Evolutionary conservation across 2,113 vertebrate genomes (phyloP).

Genomic region (Callopanchax toddi): DNA sequence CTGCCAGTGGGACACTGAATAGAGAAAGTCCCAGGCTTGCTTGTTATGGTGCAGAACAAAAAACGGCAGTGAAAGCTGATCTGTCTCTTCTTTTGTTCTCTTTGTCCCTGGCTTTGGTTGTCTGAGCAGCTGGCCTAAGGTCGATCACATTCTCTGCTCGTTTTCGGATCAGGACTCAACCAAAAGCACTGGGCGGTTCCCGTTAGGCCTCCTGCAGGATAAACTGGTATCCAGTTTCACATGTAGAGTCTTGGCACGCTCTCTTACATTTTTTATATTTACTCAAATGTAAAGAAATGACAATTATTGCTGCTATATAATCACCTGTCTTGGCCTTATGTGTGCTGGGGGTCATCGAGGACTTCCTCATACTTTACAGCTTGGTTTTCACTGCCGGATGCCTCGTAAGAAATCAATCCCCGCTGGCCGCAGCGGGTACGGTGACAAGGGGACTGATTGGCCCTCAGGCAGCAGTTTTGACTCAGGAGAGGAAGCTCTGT

Average conservation of each 20-base stretch:
- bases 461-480: constrained; percentile 13
- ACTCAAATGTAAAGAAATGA: too few species aligned
- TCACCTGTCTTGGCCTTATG: constrained; percentile 27
- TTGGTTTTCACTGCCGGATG: constrained; percentile 50
- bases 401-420: constrained; percentile 50
- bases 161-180: constrained; percentile 26
- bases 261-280: too few species aligned
- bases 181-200: constrained; percentile 26
- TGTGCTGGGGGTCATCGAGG: constrained; percentile 26
- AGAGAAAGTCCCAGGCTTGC: constrained; percentile 44
- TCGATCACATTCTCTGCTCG: constrained; percentile 30
- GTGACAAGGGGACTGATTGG: constrained; percentile 47
- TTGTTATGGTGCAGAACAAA: constrained; percentile 48
- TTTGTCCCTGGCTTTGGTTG: constrained; percentile 46
- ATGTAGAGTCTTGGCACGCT: constrained; percentile 18
- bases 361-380: constrained; percentile 43
- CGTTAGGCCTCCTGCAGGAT: constrained; percentile 13
- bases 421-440: constrained; percentile 26
- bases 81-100: constrained; percentile 60
- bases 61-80: constrained; percentile 66
- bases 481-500: not conserved
- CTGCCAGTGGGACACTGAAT: constrained; percentile 31
- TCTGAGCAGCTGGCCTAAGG: constrained; percentile 62
- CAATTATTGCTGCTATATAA: constrained; percentile 11
- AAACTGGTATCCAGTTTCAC: constrained; percentile 36